These are phyloP conservation scores for Protophormia terraenovae DNA, from an alignment of 2,888 invertebrate species.

Conservation along the genomic window DNA sequence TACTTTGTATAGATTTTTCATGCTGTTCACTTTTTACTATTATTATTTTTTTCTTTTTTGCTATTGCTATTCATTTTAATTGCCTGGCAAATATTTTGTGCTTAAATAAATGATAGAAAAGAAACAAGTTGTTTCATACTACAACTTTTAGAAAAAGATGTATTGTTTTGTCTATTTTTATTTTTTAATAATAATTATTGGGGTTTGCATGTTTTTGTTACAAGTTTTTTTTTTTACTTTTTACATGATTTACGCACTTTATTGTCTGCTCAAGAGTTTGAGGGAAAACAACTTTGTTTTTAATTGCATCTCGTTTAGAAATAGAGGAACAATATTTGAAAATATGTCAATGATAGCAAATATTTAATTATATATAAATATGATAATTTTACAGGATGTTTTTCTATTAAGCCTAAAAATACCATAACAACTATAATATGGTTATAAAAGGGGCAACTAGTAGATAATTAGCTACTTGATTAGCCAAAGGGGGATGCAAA, in stretches of 20 bases:
- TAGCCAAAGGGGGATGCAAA: too few species aligned
- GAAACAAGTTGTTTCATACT: neutral
- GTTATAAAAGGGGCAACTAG: too few species aligned
- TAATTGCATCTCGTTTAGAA: neutral
- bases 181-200: too few species aligned
- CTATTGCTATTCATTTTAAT: constrained; percentile 47
- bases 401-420: too few species aligned
- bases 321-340: neutral
- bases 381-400: too few species aligned
- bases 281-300: neutral
- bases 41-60: too few species aligned
- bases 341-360: constrained; percentile 27
- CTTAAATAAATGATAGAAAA: neutral
- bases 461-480: too few species aligned
- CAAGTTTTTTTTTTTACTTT: too few species aligned
- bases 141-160: neutral
- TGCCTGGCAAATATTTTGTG: constrained; percentile 23
- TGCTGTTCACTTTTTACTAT: too few species aligned
- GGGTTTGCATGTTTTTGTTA: constrained; percentile 57
- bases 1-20: constrained; percentile 42
- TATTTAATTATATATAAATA: neutral
- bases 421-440: too few species aligned
- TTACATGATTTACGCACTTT: constrained; percentile 23
- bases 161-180: constrained; percentile 22
- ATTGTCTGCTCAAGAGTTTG: neutral